A percentile compares a stretch with the other conserved stretches of the same genome.
These are phyloP conservation scores for Cynopterus brachyotis DNA, from an alignment of 2,113 vertebrate genomes.

Conservation along the genomic window DNA sequence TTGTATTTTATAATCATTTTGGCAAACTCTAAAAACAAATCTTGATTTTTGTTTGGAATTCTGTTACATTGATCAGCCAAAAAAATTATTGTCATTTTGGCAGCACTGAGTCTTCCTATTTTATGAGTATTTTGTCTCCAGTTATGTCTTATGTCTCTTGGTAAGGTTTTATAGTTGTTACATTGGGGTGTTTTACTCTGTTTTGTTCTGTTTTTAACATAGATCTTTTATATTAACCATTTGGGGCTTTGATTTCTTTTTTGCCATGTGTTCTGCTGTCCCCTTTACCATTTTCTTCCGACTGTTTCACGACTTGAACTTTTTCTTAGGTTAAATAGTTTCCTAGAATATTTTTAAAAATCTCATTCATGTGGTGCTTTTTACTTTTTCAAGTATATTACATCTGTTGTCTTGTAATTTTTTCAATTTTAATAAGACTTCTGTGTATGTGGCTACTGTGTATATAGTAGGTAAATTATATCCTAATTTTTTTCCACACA, in stretches of 20 bases:
- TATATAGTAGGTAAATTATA: slow-evolving; percentile 32
- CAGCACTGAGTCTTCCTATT: not conserved
- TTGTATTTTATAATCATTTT: not conserved
- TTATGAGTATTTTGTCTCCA: not conserved
- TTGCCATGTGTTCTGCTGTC: not conserved
- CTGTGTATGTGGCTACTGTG: not conserved
- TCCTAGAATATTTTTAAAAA: not conserved
- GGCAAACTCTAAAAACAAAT: not conserved
- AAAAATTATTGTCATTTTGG: slow-evolving; percentile 1
- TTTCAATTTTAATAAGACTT: not conserved
- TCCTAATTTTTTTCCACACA: not conserved
- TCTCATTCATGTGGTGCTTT: not conserved
- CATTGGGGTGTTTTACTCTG: not conserved
- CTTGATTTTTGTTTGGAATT: not conserved
- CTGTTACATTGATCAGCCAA: not conserved
- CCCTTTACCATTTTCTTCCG: slow-evolving; percentile 3
- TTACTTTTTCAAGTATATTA: not conserved
- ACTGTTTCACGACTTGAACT: not conserved
- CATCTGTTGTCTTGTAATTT: not conserved
- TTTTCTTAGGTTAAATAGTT: slow-evolving; percentile 22
- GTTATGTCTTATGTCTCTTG: not conserved
- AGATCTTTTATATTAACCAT: not conserved
- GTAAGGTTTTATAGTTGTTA: not conserved
- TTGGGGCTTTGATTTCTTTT: not conserved
- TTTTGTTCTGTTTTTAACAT: not conserved